These are phyloP conservation scores for Nothocercus nigrocapillus DNA, from an alignment of 2,113 vertebrate species.

Conservation along the genomic window DNA sequence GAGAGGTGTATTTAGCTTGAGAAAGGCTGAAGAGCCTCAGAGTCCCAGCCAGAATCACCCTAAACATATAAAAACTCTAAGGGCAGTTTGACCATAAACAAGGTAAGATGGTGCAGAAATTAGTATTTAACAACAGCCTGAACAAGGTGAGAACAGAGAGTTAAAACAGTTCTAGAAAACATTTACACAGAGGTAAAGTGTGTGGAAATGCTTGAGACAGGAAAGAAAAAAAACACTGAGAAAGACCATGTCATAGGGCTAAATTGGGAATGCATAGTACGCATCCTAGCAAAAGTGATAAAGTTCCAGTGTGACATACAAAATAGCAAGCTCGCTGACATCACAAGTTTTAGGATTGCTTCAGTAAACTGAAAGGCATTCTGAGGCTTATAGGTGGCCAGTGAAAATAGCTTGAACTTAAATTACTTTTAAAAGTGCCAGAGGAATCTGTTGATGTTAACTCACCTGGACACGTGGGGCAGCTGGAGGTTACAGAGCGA, in stretches of 20 bases:
- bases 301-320: neutral
- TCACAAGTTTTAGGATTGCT: neutral
- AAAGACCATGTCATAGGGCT: neutral
- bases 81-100: neutral
- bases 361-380: neutral
- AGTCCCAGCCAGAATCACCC: neutral
- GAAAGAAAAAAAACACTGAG: neutral
- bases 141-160: neutral
- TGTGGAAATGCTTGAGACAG: neutral
- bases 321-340: neutral
- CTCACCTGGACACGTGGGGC: constrained; percentile 37
- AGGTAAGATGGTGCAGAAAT: neutral
- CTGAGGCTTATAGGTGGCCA: neutral
- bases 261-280: neutral
- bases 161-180: neutral
- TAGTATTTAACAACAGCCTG: neutral
- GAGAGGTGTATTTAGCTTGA: neutral
- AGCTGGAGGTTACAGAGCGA: constrained; percentile 60
- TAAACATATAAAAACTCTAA: neutral
- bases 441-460: neutral
- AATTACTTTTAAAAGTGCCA: neutral
- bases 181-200: neutral
- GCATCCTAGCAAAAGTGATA: neutral
- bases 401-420: neutral
- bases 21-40: neutral